phyloP scores from a whole-genome alignment of 2,113 vertebrate species.

The Centrocercus urophasianus region DNA sequence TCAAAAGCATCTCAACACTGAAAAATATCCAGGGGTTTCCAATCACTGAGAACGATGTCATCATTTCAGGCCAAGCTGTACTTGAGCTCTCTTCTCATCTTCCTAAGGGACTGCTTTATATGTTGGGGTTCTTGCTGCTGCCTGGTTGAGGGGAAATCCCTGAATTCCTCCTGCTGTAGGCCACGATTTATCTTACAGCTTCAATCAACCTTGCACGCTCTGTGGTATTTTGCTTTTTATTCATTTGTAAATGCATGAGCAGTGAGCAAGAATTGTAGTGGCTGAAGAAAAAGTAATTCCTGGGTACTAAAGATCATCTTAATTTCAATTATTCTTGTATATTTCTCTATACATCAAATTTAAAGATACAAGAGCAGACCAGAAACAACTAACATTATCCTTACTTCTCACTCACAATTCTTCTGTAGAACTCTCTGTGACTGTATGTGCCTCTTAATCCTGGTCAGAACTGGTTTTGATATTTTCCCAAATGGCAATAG shows the following conservation, averaged over 20 bases:
- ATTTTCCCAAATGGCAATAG: background rate
- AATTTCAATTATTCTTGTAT: background rate
- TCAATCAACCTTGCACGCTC: background rate
- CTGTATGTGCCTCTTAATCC: background rate
- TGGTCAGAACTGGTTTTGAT: background rate
- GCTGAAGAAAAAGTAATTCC: background rate
- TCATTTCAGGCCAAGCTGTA: background rate
- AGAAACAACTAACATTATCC: background rate
- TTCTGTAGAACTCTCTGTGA: background rate
- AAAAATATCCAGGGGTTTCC: background rate
- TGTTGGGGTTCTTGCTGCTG: background rate
- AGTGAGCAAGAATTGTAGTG: background rate
- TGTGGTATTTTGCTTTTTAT: constrained; percentile 11
- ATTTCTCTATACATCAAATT: background rate
- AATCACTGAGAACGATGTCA: background rate
- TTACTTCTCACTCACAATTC: background rate
- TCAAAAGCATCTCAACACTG: background rate
- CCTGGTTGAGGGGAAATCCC: background rate
- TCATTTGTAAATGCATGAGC: background rate
- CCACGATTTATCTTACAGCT: background rate
- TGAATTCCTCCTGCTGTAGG: background rate
- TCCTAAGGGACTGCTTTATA: background rate
- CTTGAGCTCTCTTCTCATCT: background rate
- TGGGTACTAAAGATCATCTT: background rate
- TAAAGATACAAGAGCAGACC: background rate